phyloP scores from a whole-genome alignment of 2,797 vertebrate species.

The Dermochelys coriacea region DNA sequence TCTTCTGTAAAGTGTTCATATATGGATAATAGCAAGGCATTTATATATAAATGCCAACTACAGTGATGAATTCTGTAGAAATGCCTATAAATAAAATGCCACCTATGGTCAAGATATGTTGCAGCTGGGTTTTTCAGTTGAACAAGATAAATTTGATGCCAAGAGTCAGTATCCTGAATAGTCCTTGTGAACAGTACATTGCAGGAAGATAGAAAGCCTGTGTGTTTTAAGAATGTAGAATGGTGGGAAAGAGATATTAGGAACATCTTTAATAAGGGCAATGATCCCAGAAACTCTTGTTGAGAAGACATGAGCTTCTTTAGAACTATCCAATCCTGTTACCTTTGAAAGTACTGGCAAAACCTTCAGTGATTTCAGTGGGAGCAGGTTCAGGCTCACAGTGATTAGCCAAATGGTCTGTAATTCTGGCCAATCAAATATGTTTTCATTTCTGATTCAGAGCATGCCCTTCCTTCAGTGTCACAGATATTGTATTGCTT shows the following conservation, averaged over 20 bases:
- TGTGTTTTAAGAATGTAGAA: not conserved
- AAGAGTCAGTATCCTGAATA: not conserved
- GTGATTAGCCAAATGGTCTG: not conserved
- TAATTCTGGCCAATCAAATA: not conserved
- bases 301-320: not conserved
- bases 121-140: not conserved
- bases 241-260: not conserved
- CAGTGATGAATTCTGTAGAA: not conserved
- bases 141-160: rapidly evolving
- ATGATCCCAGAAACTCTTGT: not conserved
- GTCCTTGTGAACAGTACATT: not conserved
- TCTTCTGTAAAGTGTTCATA: not conserved
- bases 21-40: not conserved
- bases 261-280: not conserved
- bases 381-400: not conserved
- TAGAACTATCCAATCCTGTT: not conserved
- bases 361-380: not conserved
- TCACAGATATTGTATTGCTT: no score
- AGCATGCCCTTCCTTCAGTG: no score
- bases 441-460: not conserved
- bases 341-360: not conserved
- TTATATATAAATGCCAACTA: not conserved
- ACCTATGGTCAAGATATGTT: not conserved
- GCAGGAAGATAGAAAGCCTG: not conserved
- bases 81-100: not conserved